These are phyloP conservation scores for Drosophila paulistorum DNA, from an alignment of 1,140 invertebrate genomes.

Conservation along the genomic window DNA sequence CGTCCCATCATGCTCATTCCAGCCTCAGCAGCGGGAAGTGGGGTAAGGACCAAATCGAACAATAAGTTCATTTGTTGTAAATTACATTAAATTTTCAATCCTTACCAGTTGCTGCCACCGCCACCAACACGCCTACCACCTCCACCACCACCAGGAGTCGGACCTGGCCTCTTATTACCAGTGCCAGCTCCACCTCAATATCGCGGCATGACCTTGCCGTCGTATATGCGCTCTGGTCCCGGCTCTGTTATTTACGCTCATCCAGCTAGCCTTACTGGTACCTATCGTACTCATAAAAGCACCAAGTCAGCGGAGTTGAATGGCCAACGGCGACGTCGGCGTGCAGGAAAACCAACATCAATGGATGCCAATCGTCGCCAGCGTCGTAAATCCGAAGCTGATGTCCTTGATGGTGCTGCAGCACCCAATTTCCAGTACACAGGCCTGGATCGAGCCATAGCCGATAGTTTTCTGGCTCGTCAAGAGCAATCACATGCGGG, in stretches of 20 bases:
- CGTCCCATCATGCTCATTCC: constrained; percentile 76
- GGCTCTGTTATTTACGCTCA: constrained; percentile 64
- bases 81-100: background rate
- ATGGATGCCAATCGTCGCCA: constrained; percentile 71
- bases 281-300: constrained; percentile 75
- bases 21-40: constrained; percentile 57
- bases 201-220: constrained; percentile 66
- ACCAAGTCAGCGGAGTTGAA: constrained; percentile 69
- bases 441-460: constrained; percentile 75
- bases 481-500: constrained; percentile 75
- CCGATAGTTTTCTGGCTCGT: constrained; percentile 75
- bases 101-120: constrained; percentile 43
- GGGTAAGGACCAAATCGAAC: constrained; percentile 33
- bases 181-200: constrained; percentile 59
- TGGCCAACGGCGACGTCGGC: constrained; percentile 64
- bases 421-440: constrained; percentile 72
- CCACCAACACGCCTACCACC: constrained; percentile 61
- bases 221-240: constrained; percentile 60
- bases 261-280: constrained; percentile 58
- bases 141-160: constrained; percentile 51
- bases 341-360: constrained; percentile 60
- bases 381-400: constrained; percentile 76
- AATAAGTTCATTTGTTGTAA: background rate
- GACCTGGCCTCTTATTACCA: constrained; percentile 43
- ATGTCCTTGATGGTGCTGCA: constrained; percentile 62